phyloP scores from a whole-genome alignment of 2,113 vertebrate species.

The Aleadryas rufinucha region DNA sequence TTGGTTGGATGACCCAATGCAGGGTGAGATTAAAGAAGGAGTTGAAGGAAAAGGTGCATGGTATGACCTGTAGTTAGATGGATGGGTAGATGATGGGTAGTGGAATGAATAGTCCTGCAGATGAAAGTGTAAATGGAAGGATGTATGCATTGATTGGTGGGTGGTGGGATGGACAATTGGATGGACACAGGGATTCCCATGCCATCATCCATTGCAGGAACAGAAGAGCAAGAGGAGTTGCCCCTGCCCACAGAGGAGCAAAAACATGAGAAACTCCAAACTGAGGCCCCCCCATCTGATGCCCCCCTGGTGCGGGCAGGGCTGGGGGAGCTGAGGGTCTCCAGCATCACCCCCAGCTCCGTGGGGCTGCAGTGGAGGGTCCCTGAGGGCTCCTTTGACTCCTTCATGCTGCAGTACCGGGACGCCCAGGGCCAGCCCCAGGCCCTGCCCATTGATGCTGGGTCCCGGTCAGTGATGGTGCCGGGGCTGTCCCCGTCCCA shows the following conservation, averaged over 20 bases:
- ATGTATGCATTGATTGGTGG: background rate
- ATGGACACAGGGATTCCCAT: background rate
- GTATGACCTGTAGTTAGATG: background rate
- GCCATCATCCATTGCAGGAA: background rate
- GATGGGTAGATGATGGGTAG: background rate
- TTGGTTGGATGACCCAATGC: background rate
- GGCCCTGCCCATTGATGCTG: background rate
- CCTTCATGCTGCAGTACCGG: conserved; percentile 21
- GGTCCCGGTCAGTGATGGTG: accelerated
- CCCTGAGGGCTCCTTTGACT: conserved; percentile 50
- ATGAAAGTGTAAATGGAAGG: background rate
- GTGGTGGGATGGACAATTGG: background rate
- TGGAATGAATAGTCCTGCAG: background rate
- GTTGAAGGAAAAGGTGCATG: background rate
- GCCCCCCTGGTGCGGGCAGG: accelerated
- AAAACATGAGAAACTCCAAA: background rate
- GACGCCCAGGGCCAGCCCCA: background rate
- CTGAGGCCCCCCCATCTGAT: background rate
- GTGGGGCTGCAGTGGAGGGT: conserved; percentile 18
- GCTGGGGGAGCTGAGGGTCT: background rate
- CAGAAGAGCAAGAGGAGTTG: background rate
- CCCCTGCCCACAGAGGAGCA: background rate
- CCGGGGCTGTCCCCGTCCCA: accelerated
- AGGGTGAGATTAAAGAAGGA: background rate
- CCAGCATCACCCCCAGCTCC: accelerated